Percentiles rank a stretch among this genome's conserved stretches.
Conservation (phyloP, 2,797 vertebrate species). For the Crocidura indochinensis region DNA sequence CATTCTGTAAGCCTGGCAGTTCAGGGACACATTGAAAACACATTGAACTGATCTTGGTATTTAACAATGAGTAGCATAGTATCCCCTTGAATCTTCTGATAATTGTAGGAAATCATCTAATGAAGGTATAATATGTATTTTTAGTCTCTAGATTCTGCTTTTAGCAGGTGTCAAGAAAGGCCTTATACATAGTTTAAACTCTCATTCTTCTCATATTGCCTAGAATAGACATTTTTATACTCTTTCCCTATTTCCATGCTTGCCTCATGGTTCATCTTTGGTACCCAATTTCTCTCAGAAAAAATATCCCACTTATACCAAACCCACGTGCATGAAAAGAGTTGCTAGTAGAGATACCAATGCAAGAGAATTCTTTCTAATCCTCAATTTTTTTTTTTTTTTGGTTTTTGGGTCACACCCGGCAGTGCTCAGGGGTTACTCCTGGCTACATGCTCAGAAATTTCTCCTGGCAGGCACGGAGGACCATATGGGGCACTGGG, state of each 20-base stretch:
- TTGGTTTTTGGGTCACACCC: no score
- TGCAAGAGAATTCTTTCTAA: neutral
- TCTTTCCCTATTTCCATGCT: neutral
- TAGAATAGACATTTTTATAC: slow-evolving; percentile 19
- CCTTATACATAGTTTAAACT: slow-evolving; percentile 26
- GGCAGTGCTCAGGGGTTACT: no score
- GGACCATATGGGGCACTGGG: no score
- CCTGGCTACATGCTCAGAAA: no score
- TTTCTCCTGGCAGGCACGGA: no score
- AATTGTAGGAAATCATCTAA: slow-evolving; percentile 51
- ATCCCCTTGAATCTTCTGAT: slow-evolving; percentile 13
- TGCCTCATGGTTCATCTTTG: neutral
- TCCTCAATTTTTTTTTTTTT: no score
- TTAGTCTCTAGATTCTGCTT: slow-evolving; percentile 13
- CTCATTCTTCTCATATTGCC: neutral
- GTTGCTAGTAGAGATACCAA: neutral
- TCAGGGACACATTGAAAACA: neutral
- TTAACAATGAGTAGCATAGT: slow-evolving; percentile 45
- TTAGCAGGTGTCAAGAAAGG: slow-evolving; percentile 4
- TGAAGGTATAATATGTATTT: slow-evolving; percentile 25
- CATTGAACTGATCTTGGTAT: neutral
- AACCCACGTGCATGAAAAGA: slow-evolving; percentile 6
- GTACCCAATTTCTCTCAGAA: neutral
- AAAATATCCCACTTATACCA: neutral
- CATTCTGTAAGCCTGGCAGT: neutral